Conservation (phyloP, 2,888 invertebrate species). For the Linnaemya vulpina region DNA sequence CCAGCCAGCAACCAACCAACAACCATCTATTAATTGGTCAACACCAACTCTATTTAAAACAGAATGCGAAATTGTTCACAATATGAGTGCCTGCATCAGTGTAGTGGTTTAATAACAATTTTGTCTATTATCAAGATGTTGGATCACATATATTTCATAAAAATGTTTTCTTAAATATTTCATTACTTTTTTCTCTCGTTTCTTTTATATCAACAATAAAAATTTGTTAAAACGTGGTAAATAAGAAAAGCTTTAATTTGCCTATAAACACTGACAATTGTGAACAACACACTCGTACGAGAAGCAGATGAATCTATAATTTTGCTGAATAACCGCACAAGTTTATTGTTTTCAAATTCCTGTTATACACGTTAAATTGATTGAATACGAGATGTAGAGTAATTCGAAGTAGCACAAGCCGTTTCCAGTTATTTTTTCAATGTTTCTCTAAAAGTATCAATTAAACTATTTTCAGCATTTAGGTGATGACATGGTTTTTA, state of each 20-base stretch:
- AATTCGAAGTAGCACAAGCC: too few relatives aligned
- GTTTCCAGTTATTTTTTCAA: too few relatives aligned
- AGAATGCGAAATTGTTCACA: constrained; percentile 32
- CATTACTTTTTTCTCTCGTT: background rate
- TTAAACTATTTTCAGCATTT: too few relatives aligned
- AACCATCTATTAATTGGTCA: constrained; percentile 78
- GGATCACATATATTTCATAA: constrained; percentile 58
- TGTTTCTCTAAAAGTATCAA: too few relatives aligned
- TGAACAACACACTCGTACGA: background rate
- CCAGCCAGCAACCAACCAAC: constrained; percentile 7
- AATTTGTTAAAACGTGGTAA: constrained; percentile 8
- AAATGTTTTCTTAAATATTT: constrained; percentile 1
- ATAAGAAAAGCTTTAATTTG: constrained; percentile 26
- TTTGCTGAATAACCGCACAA: background rate
- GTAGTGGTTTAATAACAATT: constrained; percentile 49
- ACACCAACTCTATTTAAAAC: constrained; percentile 60
- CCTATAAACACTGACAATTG: constrained; percentile 10
- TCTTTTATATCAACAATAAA: constrained; percentile 32
- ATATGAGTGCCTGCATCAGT: background rate
- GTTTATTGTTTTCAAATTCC: background rate
- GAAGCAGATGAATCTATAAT: background rate
- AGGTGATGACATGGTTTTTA: too few relatives aligned
- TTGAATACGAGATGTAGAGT: background rate
- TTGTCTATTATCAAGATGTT: constrained; percentile 57
- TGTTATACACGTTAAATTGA: background rate